Base-by-base conservation (phyloP, 1,140 invertebrate species). In the Aradophagus sp. region DNA sequence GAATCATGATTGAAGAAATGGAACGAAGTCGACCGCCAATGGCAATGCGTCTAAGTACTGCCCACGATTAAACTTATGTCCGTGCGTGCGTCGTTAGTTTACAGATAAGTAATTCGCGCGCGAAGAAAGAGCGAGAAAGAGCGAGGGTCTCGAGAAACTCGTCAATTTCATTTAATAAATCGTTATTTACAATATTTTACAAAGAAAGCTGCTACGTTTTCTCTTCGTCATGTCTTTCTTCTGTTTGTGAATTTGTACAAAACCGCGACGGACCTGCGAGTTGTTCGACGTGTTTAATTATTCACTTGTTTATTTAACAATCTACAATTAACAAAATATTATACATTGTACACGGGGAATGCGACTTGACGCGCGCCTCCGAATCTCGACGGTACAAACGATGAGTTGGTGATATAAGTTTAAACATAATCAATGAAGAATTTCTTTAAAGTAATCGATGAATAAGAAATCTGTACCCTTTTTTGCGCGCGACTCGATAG, bases 101-200 rank as follows among this genome's bases (percentile, higher is more conserved):
- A 73, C 59, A 75, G 69, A 72, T 74, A 69, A 77, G 59, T 72
- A 76, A 76, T 80, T 71, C 55, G 59, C 69, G 59, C 65, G 72
- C 48, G 66, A 79, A 80, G 72, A 79, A 77, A 79, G 73, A 79
- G 68, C 73, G 73, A 76, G 72, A 73, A 73, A 76, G 71, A 78
- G 73, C 73, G 61, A 77, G 76, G 70, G 48, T 80, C 76, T 77
- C 75, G 77, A 83, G 71, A 76, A 84, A 82, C 80, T 84, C 80
- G 75, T 84, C 81, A 84, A 85, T 82, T 82, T 83, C 74, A 73
- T 82, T 81, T 52, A 85, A 81, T 84, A 83, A 84, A 80, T 83
- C 77, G 81, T 83, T 85, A 84, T 85, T 77, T 85, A 85, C 84
- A 85, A 82, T 85, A 85, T 84, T 61, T 84, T 84, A 85, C 84